These are phyloP conservation scores for Strigops habroptila DNA, from an alignment of 2,113 vertebrate species.

Conservation along the genomic window DNA sequence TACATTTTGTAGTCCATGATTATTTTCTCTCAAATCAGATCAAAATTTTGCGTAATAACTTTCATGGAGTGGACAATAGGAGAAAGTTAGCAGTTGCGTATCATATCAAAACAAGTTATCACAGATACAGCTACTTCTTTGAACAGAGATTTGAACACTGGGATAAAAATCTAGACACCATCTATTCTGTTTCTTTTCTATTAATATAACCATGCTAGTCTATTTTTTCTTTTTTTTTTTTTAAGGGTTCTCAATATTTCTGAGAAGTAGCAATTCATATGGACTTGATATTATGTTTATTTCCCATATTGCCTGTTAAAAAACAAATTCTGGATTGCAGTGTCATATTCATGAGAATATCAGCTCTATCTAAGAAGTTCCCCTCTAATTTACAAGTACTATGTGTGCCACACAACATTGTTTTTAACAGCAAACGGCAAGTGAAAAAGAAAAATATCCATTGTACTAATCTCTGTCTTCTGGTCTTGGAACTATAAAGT, in stretches of 20 bases:
- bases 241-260: not conserved
- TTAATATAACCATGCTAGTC: not conserved
- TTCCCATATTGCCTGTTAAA: not conserved
- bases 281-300: not conserved
- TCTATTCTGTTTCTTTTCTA: not conserved
- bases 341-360: not conserved
- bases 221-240: not conserved
- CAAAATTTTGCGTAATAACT: not conserved
- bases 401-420: not conserved
- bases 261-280: not conserved
- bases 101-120: not conserved
- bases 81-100: not conserved
- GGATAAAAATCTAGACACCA: not conserved
- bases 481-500: not conserved
- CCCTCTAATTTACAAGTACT: not conserved
- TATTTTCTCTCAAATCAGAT: slow-evolving; percentile 7
- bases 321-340: not conserved
- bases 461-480: not conserved
- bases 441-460: not conserved
- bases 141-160: not conserved
- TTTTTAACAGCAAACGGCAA: not conserved
- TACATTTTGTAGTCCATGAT: not conserved
- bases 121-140: not conserved
- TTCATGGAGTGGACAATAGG: not conserved
- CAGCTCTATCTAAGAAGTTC: not conserved